Evolutionary conservation across 1,140 invertebrate species (phyloP), one percentile per base, ranked within the genome.

Genomic region (Dendroctonus valens): DNA sequence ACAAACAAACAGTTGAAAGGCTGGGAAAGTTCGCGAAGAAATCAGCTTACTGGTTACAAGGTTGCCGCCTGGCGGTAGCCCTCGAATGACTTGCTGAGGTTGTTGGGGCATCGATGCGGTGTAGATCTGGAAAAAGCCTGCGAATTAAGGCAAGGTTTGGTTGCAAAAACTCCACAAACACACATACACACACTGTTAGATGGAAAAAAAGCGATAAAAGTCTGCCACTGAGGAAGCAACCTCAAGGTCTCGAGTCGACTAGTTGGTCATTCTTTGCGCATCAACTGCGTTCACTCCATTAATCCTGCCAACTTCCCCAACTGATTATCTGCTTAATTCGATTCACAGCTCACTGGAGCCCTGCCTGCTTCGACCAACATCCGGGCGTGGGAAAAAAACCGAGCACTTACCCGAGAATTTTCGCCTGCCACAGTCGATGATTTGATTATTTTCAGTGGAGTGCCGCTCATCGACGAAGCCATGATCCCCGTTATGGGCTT

Each of bases 381-480:
- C 49, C 37, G 5, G 5, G 12, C 8, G 12, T 41, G 39, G 41
- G 26, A 26, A 26, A 26, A 1, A 26, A 26, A 26, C n/a, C 26
- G 26, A 3, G 26, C 1, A 26, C 71, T 59, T 67, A 76, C 72
- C 70, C 75, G 74, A 50, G 69, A 49, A 54, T 68, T 55, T 41
- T 75, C 73, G 42, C 65, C 65, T 12, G 57, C 62, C 50, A 48
- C 48, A n/a, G 69, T 46, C 58, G 80, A 72, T 63, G 81, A 75
- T 72, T 83, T 84, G 65, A 82, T 80, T 62, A 84, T 79, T 77
- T 83, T 84, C 46, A 84, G 73, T 65, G 74, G 71, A 54, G 80
- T 78, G 65, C 79, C 78, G 63, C 79, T 50, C 73, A 81, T 79
- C 71, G 79, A 74, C 12, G 80, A 74, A 68, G 79, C 79, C 70